A percentile compares a stretch with the other conserved stretches of the same genome.
Conservation (phyloP, 2,888 invertebrate species). For the Apoderus coryli region DNA sequence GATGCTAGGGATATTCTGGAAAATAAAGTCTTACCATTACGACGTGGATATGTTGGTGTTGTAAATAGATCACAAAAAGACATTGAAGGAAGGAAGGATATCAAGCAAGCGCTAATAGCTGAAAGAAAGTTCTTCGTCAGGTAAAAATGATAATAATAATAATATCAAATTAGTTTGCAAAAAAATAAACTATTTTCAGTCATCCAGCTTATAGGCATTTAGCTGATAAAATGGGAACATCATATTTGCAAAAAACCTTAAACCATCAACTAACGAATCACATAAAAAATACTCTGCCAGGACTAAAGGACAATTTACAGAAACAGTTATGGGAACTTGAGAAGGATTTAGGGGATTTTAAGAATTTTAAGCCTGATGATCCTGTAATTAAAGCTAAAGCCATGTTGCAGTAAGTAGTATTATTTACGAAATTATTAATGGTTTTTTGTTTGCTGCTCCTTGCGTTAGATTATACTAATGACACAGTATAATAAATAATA, state of each 20-base stretch:
- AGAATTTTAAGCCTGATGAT: slow-evolving; percentile 96
- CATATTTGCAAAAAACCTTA: slow-evolving; percentile 87
- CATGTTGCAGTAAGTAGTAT: slow-evolving; percentile 97
- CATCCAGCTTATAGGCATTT: slow-evolving; percentile 95
- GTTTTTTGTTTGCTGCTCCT: no score
- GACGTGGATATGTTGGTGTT: slow-evolving; percentile 95
- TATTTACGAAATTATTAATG: no score
- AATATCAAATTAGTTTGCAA: no score
- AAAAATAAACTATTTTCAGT: no score
- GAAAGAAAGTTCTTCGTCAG: slow-evolving; percentile 97
- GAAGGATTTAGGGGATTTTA: slow-evolving; percentile 98
- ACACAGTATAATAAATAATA: no score
- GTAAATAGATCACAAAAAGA: slow-evolving; percentile 98
- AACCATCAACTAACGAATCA: slow-evolving; percentile 99
- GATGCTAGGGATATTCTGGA: slow-evolving; percentile 96
- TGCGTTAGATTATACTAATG: no score
- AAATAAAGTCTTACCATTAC: slow-evolving; percentile 85
- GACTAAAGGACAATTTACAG: slow-evolving; percentile 87
- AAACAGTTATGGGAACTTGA: slow-evolving; percentile 89
- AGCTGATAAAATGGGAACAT: slow-evolving; percentile 94
- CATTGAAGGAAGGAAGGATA: slow-evolving; percentile 96
- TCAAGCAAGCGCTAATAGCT: slow-evolving; percentile 81
- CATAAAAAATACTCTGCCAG: slow-evolving; percentile 93
- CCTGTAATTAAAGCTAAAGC: slow-evolving; percentile 98
- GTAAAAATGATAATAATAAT: no score